Conservation (phyloP, 92 coral and sea anemone genomes). For the Meandrina meandrites region DNA sequence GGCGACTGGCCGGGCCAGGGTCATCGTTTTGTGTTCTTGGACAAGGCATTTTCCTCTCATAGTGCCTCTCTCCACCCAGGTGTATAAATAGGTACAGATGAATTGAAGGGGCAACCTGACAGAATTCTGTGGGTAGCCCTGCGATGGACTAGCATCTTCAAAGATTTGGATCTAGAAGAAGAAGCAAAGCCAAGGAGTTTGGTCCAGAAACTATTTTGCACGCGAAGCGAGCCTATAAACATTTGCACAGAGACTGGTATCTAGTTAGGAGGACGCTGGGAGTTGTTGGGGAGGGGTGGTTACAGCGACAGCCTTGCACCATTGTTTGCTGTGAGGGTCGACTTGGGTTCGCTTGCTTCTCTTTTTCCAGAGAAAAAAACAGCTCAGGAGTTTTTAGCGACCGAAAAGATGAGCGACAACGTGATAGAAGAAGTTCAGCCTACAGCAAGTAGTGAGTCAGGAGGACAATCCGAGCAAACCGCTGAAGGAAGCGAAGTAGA, state of each 20-base stretch:
- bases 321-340: constrained; percentile 15
- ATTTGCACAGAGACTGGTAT: background rate
- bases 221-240: constrained; percentile 5
- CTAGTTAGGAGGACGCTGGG: constrained; percentile 19
- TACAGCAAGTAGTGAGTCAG: background rate
- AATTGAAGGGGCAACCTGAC: no score
- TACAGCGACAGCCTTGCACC: constrained; percentile 6
- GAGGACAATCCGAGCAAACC: constrained; percentile 27
- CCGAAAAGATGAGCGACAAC: constrained; percentile 23
- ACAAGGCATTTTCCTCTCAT: no score
- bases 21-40: no score
- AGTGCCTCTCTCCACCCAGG: no score
- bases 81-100: no score
- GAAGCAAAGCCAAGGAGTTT: no score
- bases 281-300: constrained; percentile 56
- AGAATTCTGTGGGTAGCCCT: no score
- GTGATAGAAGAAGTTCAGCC: constrained; percentile 27
- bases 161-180: no score
- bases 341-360: background rate
- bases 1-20: no score
- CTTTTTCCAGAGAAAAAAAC: constrained; percentile 2
- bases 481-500: constrained; percentile 3
- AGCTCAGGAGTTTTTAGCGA: background rate
- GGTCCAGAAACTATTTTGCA: background rate
- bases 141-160: no score